Base-by-base conservation (phyloP, 2,797 vertebrate genomes). In the Melanogrammus aeglefinus region DNA sequence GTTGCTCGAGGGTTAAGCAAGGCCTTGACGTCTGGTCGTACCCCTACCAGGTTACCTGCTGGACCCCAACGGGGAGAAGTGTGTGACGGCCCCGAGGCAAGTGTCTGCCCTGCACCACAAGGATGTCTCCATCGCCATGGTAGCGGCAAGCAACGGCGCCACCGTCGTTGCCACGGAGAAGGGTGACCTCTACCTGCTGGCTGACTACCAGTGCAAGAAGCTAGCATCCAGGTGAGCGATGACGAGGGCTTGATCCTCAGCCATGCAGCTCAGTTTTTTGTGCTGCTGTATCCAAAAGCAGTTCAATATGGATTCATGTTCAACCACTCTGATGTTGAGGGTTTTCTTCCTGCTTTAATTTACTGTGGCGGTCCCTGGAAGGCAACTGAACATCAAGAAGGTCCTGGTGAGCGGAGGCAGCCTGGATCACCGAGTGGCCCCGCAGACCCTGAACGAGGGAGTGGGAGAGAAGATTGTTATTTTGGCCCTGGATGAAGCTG, bases 151-250 rank as follows among this genome's bases (percentile, higher is more conserved):
- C 84, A 96, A 97, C 81, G 98, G 97, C 0, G 97, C 97, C 78
- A 98, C 97, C 29, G 96, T 97, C 13, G 96, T 97, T 36, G 96
- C 97, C 89, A 96, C 96, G 1, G 95, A 96, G 83, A 97, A 95
- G 88, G 97, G 97, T 76, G 97, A 99, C 73, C 92, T 98, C 84
- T 99, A 99, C 92, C 93, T 99, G 83, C 93, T 99, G 84, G 89
- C 95, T 66, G 96, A 98, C 80, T 98, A 97, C 91, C 97, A 98
- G 87, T 99, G 97, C 95, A 99, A 98, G 89, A 99, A 99, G 93
- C 92, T 99, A 86, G 96, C 96, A 82, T 97, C 97, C 41, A 98
- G 96, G 98, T 99, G 90, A 89, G 21, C 35, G 2, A 41, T 1
- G 10, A 18, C n/a, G 47, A 57, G 47, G 8, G 36, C 10, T n/a